Base-by-base conservation (phyloP, 2,113 vertebrate genomes). In the Colaptes auratus region DNA sequence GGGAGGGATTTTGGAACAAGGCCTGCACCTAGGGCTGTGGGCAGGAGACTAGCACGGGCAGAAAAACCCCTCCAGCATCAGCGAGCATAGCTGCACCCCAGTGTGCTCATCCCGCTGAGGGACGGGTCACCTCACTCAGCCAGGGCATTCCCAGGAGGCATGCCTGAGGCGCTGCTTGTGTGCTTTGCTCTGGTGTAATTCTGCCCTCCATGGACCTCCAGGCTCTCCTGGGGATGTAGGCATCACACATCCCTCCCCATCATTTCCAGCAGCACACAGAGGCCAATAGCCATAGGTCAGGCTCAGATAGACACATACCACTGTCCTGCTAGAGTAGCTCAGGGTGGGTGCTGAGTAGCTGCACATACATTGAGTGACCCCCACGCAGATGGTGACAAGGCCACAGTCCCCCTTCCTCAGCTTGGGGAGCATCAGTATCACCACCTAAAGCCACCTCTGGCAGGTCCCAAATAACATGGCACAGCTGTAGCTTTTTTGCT, bases 331-430 rank as follows among this genome's bases (percentile, higher is more conserved):
- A 1, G 72, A 73, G 42, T 60, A 53, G 87, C 39, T 81, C 1
- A 0, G 17, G 13, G 27, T 58, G 50, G 28, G 25, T 36, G 7
- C 1, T 56, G 36, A 42, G 33, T 31, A 21, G 20, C 73, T 64
- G 58, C n/a, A 65, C 39, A 12, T 58, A 33, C 63, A 36, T 56
- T 69, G 35, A 21, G 55, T 33, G 35, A 93, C 48, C 33, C 31
- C 16, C 1, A 0, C 3, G 7, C 63, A 61, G 55, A 35, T 16
- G 30, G 18, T 14, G 10, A 58, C 0, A 0, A 74, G 46, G n/a
- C 4, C 5, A 2, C n/a, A 61, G 65, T 36, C 18, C 19, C 36
- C 8, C 35, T 61, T 86, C 15, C 12, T 86, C 3, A 1, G 28
- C 56, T 31, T 3, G 12, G 10, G 10, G 15, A 86, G 33, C 83